phyloP scores from a whole-genome alignment of 2,888 invertebrate species.

The Rhamnusium bicolor region DNA sequence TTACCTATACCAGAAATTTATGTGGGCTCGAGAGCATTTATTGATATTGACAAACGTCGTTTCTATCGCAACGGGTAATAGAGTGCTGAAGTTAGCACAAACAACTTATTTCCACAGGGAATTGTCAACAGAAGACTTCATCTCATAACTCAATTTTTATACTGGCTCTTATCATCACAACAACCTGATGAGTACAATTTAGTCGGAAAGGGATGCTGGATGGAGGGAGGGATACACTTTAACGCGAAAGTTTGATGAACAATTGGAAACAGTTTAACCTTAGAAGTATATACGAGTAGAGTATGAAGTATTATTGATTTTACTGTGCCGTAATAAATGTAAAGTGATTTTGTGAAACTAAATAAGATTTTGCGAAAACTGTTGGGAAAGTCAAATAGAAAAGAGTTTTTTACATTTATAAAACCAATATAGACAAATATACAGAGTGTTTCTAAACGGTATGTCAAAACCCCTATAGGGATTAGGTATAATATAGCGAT shows the following conservation, averaged over 20 bases:
- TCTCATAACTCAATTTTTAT: constrained; percentile 71
- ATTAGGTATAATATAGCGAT: too few relatives aligned
- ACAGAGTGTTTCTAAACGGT: too few relatives aligned
- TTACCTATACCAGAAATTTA: constrained; percentile 36
- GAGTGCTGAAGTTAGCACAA: constrained; percentile 69
- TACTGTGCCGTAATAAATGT: neutral
- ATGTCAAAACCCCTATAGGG: too few relatives aligned
- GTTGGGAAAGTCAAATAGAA: neutral
- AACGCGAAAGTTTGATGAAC: neutral
- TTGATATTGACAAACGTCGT: constrained; percentile 68
- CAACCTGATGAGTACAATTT: constrained; percentile 62
- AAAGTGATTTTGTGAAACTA: neutral
- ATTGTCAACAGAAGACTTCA: constrained; percentile 70
- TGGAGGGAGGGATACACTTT: neutral
- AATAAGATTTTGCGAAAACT: neutral
- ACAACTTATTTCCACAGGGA: constrained; percentile 71
- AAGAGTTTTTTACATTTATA: too few relatives aligned
- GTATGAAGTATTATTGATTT: constrained; percentile 20
- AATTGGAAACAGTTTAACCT: neutral
- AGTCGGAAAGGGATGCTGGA: neutral
- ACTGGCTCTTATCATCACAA: constrained; percentile 62
- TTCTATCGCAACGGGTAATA: constrained; percentile 64
- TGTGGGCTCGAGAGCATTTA: constrained; percentile 60
- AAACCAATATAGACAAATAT: too few relatives aligned
- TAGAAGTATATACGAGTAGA: neutral